Evolutionary conservation across 2,888 invertebrate species (phyloP), one percentile per base, ranked within the genome.

Genomic region (Pammene fasciana): DNA sequence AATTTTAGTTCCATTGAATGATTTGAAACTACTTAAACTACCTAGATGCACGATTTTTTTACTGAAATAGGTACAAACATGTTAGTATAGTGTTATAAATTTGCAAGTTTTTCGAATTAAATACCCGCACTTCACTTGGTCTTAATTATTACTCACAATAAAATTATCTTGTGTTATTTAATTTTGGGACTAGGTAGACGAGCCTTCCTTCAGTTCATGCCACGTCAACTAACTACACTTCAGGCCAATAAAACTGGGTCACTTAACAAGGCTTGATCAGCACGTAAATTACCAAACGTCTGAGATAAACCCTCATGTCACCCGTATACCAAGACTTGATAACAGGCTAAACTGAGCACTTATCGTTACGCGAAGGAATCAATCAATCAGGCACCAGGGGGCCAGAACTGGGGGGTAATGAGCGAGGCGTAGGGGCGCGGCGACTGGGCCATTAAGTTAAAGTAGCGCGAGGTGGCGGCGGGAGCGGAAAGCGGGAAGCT

Each of bases 311-410:
- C 16, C 46, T 65, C 64, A 65, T 65, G 68, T 68, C 68, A 68
- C 68, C 64, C 68, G 57, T 65, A 68, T 72, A 73, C 74, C 70
- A 74, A 66, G 74, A 76, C 78, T 80, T 84, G 86, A 86, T 86
- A 86, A 86, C 84, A 82, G 82, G 83, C 81, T 82, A 81, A 82
- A 81, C 82, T 81, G 82, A 82, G 80, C 86, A 85, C 86, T 86
- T 86, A 86, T 82, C 85, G 85, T 81, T 79, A 78, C 80, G 76
- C 73, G 80, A 78, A 80, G 74, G 82, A 82, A 83, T 82, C 80
- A 86, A 86, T 86, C 86, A 86, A 86, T 87, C 85, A 86, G 76
- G 76, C 75, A 78, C 68, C 75, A 70, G 65, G 71, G 75, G 73
- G 75, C 74, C 76, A 76, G 76, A 74, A 75, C 73, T 73, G 76